Percentiles rank a stretch among this genome's conserved stretches.
Evolutionary conservation across 2,888 invertebrate genomes (phyloP).

Genomic region (Tuberolachnus salignus): DNA sequence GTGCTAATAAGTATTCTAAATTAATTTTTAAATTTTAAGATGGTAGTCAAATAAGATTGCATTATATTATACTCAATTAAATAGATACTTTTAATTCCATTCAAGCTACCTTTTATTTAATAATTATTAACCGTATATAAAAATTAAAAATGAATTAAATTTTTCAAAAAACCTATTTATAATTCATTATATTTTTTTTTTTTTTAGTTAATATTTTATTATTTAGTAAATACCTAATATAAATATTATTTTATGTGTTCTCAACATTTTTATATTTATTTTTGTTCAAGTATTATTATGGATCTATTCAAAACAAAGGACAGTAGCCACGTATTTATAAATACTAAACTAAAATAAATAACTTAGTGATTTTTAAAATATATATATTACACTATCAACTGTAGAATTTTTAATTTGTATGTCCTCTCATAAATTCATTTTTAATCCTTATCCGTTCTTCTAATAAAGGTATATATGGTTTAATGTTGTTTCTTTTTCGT

Average conservation of each 20-base stretch:
- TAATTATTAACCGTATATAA: constrained; percentile 3
- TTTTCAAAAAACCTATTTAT: constrained; percentile 3
- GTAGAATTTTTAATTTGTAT: constrained; percentile 16
- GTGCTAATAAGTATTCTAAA: constrained; percentile 23
- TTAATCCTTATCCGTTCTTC: constrained; percentile 52
- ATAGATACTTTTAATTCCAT: constrained; percentile 1
- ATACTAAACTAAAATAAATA: constrained; percentile 9
- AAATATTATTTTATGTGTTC: constrained; percentile 21
- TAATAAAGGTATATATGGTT: constrained; percentile 41
- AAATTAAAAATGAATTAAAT: not conserved
- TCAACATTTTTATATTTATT: not conserved
- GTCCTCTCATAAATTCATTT: constrained; percentile 30
- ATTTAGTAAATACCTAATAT: constrained; percentile 16
- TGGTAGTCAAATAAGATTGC: constrained; percentile 17
- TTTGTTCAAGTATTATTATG: not conserved
- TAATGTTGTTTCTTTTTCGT: constrained; percentile 37
- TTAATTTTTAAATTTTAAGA: constrained; percentile 5
- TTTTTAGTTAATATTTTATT: constrained; percentile 2
- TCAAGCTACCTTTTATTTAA: constrained; percentile 25
- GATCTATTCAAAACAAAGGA: not conserved
- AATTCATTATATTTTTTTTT: not conserved
- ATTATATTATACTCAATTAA: constrained; percentile 19
- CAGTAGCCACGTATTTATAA: constrained; percentile 18
- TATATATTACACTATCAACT: constrained; percentile 28
- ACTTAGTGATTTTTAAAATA: constrained; percentile 10